phyloP scores from a whole-genome alignment of 1,140 invertebrate species.

The Drosophila azteca region DNA sequence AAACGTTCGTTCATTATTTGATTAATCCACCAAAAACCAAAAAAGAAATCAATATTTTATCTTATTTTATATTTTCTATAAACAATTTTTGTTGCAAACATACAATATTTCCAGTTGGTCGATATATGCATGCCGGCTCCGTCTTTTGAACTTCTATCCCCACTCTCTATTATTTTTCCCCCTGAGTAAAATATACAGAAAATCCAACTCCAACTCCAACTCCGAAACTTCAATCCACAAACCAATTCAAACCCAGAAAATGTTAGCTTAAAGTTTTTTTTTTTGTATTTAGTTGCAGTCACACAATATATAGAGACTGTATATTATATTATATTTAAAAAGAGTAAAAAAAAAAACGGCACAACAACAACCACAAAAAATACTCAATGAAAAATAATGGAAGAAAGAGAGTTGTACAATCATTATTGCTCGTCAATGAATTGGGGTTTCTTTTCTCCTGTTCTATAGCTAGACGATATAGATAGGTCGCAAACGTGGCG shows the following conservation, averaged over 20 bases:
- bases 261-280: conserved; percentile 44
- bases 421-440: conserved; percentile 64
- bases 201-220: conserved; percentile 2
- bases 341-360: conserved; percentile 59
- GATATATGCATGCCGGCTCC: conserved; percentile 84
- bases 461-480: conserved; percentile 40
- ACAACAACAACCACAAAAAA: conserved; percentile 55
- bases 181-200: conserved; percentile 55
- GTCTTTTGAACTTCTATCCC: conserved; percentile 83
- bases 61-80: conserved; percentile 40
- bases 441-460: conserved; percentile 15
- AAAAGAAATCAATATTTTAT: conserved; percentile 47
- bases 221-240: not conserved
- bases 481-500: conserved; percentile 49
- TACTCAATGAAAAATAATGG: conserved; percentile 43
- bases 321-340: conserved; percentile 51
- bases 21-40: conserved; percentile 9
- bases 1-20: conserved; percentile 31
- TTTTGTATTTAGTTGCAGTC: conserved; percentile 51
- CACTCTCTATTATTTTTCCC: conserved; percentile 58
- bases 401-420: conserved; percentile 17
- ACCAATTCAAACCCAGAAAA: conserved; percentile 15
- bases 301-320: conserved; percentile 46
- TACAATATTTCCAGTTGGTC: conserved; percentile 84
- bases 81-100: conserved; percentile 50